Base-by-base conservation (phyloP, 1,140 invertebrate species). In the Euwallacea similis region DNA sequence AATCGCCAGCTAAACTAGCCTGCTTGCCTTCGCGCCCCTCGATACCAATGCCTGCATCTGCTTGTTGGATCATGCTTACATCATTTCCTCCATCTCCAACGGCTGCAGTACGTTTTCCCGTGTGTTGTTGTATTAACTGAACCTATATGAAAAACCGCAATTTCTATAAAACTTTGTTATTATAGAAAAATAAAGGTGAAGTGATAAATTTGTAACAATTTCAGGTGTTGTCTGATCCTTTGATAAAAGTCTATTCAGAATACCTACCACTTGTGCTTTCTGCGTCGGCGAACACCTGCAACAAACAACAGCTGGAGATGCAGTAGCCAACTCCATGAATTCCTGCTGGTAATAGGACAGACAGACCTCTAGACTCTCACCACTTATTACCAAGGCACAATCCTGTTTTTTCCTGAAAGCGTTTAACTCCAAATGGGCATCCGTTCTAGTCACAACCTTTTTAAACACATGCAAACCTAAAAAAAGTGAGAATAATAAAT, bases 251-350 rank as follows among this genome's bases (percentile, higher is more conserved):
- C 4, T 33, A 33, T 33, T 33, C 4, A 33, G 21, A 33, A 50
- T 15, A 69, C 85, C 83, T 50, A 98, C 98, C 61, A 99, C 97
- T 79, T 95, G 91, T 6, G 98, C 97, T 85, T 99, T 99, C 84
- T 99, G 98, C 2, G 98, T 99, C 0, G 98, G 98, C 10, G 97
- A 98, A 85, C 98, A 99, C 62, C 98, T 88, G 76, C 96, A 97
- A 67, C 95, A 96, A 8, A 99, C 96, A 50, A 99, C 97, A 2
- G 95, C 94, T 0, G 96, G 93, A 76, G 95, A 96, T 7, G 90
- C 88, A 72, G 94, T 95, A 2, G 97, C 95, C 44, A 99, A 83
- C 79, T 97, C 94, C 80, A 99, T 91, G 81, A 99, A 96, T 84
- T 99, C 97, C 74, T 92, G 90, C 76, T 98, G 91, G 83, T 98